Evolutionary conservation across 2,797 vertebrate genomes (phyloP).

Genomic region (Bradypodion ventrale): DNA sequence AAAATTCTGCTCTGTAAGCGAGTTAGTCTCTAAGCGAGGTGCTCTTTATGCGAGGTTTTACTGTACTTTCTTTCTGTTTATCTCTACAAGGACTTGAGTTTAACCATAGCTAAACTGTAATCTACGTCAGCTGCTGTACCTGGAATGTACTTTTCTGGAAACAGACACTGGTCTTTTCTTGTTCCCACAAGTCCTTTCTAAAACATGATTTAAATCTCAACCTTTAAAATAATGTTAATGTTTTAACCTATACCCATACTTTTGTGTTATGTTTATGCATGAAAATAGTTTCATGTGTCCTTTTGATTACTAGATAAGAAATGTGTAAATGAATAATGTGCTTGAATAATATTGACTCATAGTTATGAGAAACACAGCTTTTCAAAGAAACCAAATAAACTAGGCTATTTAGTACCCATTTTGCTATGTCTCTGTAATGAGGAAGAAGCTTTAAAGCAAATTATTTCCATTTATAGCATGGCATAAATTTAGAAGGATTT

Average conservation of each 20-base stretch:
- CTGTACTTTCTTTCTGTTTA: too few relatives aligned
- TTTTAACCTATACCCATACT: not conserved
- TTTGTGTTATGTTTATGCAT: not conserved
- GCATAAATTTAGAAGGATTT: not conserved
- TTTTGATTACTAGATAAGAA: not conserved
- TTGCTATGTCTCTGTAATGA: not conserved
- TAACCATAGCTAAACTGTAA: not conserved
- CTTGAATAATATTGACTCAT: not conserved
- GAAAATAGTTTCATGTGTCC: not conserved
- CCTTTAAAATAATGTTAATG: not conserved
- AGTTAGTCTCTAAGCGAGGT: too few relatives aligned
- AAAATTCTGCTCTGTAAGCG: too few relatives aligned
- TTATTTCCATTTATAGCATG: not conserved
- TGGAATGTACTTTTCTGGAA: not conserved
- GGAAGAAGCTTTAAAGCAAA: conserved; percentile 33
- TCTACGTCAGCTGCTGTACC: not conserved
- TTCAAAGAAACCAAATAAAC: conserved; percentile 29
- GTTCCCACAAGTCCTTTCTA: not conserved
- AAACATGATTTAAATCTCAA: not conserved
- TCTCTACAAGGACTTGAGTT: too few relatives aligned
- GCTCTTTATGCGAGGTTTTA: too few relatives aligned
- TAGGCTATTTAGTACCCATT: not conserved
- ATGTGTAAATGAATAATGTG: not conserved
- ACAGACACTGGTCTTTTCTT: not conserved
- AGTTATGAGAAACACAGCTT: not conserved